A percentile compares a stretch with the other conserved stretches of the same genome.
Evolutionary conservation across 2,797 vertebrate genomes (phyloP).

Genomic region (Phoebastria nigripes): DNA sequence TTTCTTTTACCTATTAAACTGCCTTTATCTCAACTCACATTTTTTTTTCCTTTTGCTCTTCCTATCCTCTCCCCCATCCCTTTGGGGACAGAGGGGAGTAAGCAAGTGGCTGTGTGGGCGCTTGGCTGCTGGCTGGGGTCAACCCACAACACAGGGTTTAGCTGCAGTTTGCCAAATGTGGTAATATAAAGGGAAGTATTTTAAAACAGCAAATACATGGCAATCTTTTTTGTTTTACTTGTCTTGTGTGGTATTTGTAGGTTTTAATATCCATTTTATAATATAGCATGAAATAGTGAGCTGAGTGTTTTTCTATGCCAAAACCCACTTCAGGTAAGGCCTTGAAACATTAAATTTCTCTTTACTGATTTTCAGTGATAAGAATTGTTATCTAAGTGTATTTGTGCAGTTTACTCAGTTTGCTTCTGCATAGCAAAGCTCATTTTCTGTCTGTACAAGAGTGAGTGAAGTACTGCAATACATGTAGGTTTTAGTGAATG

Average conservation of each 20-base stretch:
- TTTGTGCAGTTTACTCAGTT: background rate
- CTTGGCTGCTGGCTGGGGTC: background rate
- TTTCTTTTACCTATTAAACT: background rate
- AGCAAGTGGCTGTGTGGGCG: background rate
- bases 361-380: background rate
- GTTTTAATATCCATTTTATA: background rate
- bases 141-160: background rate
- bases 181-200: background rate
- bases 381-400: background rate
- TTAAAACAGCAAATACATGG: background rate
- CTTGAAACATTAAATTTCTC: background rate
- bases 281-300: background rate
- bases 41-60: background rate
- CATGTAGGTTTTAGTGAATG: background rate
- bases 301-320: background rate
- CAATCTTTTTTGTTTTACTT: background rate
- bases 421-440: background rate
- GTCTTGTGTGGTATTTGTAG: background rate
- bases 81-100: background rate
- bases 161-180: background rate
- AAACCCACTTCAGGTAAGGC: background rate
- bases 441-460: background rate
- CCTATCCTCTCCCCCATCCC: background rate
- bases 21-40: background rate
- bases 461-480: background rate